Evolutionary conservation across 2,888 invertebrate species (phyloP).

Genomic region (Chirona hameri): DNA sequence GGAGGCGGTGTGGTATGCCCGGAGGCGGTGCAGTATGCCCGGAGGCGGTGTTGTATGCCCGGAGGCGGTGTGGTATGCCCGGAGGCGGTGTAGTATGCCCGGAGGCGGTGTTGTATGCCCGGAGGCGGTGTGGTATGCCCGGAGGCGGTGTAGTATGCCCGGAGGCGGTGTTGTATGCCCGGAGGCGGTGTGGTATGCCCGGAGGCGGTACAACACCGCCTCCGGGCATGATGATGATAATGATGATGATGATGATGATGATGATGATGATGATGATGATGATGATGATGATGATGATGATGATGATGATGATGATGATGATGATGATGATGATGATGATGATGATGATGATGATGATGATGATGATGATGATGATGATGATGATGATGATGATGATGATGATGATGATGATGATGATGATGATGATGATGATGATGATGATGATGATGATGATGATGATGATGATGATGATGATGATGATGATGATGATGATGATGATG

Average conservation of each 20-base stretch:
- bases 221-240: too few relatives aligned
- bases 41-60: too few relatives aligned
- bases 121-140: too few relatives aligned
- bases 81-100: too few relatives aligned
- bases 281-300: constrained; percentile 22
- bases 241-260: constrained; percentile 22
- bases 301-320: constrained; percentile 22
- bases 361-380: background rate
- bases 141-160: too few relatives aligned
- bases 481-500: background rate
- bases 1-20: too few relatives aligned
- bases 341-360: background rate
- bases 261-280: constrained; percentile 22
- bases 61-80: too few relatives aligned
- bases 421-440: background rate
- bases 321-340: constrained; percentile 22
- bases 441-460: constrained; percentile 22
- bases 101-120: too few relatives aligned
- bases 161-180: too few relatives aligned
- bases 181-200: too few relatives aligned
- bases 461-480: constrained; percentile 22
- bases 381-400: constrained; percentile 3
- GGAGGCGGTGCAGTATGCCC: too few relatives aligned
- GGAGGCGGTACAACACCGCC: too few relatives aligned
- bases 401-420: background rate